Evolutionary conservation across 2,797 vertebrate genomes (phyloP), one percentile per base, ranked within the genome.

Genomic region (Pangasius larnaudii): DNA sequence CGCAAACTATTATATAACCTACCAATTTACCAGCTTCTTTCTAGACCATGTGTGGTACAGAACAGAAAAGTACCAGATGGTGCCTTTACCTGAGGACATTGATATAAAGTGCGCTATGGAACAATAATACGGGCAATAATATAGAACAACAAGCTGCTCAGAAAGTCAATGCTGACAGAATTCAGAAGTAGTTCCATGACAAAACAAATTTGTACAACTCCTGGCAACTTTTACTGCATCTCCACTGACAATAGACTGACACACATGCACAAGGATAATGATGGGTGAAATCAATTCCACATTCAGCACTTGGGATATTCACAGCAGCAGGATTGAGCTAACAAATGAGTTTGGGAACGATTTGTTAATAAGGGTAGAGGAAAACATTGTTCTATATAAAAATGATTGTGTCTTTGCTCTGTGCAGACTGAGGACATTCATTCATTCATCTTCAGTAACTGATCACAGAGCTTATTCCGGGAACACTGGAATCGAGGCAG

Each of bases 261-360:
- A 82, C 72, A 86, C 58, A 78, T 74, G 11, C 36, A 82, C 10
- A 58, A 22, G 30, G 80, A 86, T 86, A 89, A 90, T 89, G 88
- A 87, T 71, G 65, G 61, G n/a, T 13, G 9, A 77, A 80, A 86
- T 90, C 86, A 88, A 86, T 88, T 84, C 53, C 71, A 42, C 53
- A 86, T 90, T 86, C 63, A 75, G 33, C 53, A 71, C 27, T 85
- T 82, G 67, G 58, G 59, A 90, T 85, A 67, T 46, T 59, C 72
- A 56, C 33, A 85, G 30, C 30, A 72, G 83, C 67, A 78, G 24
- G 6, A 27, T 59, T 89, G 42, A 84, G 56, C 42, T 49, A 18
- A 71, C 59, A 87, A 49, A 42, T 80, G 22, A 39, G 51, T 42
- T 80, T 46, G 72, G 49, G 53, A 74, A 84, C 3, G 30, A 85